These are phyloP conservation scores for Phalera bucephala DNA, from an alignment of 2,888 invertebrate species.

Conservation along the genomic window DNA sequence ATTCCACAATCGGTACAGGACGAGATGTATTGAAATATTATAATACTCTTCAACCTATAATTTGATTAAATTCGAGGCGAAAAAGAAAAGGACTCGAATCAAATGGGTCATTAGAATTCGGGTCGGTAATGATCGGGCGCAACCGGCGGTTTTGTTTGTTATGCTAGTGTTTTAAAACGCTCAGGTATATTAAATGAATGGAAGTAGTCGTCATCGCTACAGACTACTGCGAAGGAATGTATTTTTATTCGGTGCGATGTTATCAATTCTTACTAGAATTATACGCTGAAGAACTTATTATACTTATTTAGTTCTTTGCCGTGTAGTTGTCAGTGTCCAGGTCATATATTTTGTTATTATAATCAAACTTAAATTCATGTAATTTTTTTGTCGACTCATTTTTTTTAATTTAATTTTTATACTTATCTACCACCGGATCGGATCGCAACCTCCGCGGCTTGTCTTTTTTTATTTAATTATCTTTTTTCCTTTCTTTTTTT, in stretches of 20 bases:
- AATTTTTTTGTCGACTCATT: too few species aligned
- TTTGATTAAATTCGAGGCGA: constrained; percentile 78
- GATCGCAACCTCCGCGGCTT: too few species aligned
- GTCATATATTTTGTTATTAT: too few species aligned
- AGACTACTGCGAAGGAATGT: constrained; percentile 4
- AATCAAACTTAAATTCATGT: too few species aligned
- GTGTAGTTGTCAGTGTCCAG: too few species aligned
- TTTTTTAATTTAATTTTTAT: too few species aligned
- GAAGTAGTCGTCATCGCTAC: constrained; percentile 36
- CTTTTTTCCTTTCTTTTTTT: too few species aligned
- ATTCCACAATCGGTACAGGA: constrained; percentile 77
- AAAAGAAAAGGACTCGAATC: constrained; percentile 73
- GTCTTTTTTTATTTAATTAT: too few species aligned
- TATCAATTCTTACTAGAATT: too few species aligned
- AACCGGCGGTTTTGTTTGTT: constrained; percentile 69
- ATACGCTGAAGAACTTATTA: too few species aligned
- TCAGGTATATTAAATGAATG: constrained; percentile 59
- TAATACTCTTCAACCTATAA: constrained; percentile 80
- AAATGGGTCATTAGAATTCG: constrained; percentile 78
- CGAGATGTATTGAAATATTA: constrained; percentile 79
- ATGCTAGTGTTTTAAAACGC: constrained; percentile 53
- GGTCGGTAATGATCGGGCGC: constrained; percentile 77
- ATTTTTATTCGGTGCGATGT: background rate
- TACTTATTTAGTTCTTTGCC: too few species aligned
- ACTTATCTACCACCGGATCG: too few species aligned